Conservation (phyloP, 2,797 vertebrate genomes). For the Apodemus agrarius region DNA sequence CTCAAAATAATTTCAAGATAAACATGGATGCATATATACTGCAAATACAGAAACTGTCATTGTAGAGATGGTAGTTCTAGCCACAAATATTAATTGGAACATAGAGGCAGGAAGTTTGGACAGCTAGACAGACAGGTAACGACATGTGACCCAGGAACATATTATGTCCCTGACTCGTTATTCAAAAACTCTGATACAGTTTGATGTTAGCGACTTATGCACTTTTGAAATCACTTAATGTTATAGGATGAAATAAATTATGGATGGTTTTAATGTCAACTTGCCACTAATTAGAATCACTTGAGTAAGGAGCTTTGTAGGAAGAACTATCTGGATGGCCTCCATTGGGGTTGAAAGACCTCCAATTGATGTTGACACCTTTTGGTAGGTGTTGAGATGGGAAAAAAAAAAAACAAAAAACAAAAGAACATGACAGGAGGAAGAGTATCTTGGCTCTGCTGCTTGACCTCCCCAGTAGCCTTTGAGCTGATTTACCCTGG, state of each 20-base stretch:
- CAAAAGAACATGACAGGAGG: not conserved
- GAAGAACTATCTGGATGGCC: not conserved
- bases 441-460: not conserved
- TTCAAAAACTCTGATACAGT: not conserved
- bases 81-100: not conserved
- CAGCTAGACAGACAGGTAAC: not conserved
- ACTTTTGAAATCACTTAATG: not conserved
- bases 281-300: not conserved
- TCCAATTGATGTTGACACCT: not conserved
- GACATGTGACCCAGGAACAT: not conserved
- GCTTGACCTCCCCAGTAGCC: not conserved
- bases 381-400: not conserved
- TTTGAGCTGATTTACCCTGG: not conserved
- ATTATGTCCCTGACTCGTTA: not conserved
- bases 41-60: not conserved
- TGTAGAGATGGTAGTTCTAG: not conserved
- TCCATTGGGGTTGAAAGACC: not conserved
- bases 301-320: not conserved
- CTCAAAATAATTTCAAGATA: slow-evolving; percentile 11
- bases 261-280: not conserved
- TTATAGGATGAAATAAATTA: not conserved
- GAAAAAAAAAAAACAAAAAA: not conserved
- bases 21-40: not conserved
- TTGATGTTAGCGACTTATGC: not conserved
- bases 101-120: not conserved